phyloP scores from a whole-genome alignment of 2,113 vertebrate genomes.

The Bombycilla garrulus region DNA sequence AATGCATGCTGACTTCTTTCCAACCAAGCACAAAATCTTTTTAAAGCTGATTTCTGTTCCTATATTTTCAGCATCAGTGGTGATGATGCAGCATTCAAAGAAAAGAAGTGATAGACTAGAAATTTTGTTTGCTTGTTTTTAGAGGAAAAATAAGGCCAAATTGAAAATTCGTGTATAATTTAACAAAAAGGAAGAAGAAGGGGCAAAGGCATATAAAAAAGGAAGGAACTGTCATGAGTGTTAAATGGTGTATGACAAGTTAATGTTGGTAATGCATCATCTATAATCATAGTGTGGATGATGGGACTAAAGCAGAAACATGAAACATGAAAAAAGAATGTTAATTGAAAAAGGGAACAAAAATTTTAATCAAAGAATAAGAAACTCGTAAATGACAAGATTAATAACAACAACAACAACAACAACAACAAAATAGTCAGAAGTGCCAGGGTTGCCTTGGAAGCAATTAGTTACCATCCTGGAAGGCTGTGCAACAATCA shows the following conservation, averaged over 20 bases:
- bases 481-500: constrained; percentile 6
- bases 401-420: neutral
- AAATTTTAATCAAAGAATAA: constrained; percentile 36
- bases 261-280: constrained; percentile 28
- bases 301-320: neutral
- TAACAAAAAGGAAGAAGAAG: neutral
- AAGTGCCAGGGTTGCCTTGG: neutral
- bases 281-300: neutral
- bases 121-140: neutral
- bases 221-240: neutral
- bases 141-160: neutral
- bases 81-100: neutral
- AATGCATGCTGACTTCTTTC: neutral
- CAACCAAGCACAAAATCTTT: neutral
- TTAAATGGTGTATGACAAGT: constrained; percentile 18
- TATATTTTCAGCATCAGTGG: neutral
- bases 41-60: neutral
- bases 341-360: constrained; percentile 19
- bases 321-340: neutral
- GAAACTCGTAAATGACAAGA: neutral
- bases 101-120: neutral
- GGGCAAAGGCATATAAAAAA: neutral
- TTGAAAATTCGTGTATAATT: neutral
- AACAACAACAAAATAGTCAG: neutral
- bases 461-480: constrained; percentile 34